Conservation (phyloP, 2,888 invertebrate genomes). For the Lasioglossum calceatum region DNA sequence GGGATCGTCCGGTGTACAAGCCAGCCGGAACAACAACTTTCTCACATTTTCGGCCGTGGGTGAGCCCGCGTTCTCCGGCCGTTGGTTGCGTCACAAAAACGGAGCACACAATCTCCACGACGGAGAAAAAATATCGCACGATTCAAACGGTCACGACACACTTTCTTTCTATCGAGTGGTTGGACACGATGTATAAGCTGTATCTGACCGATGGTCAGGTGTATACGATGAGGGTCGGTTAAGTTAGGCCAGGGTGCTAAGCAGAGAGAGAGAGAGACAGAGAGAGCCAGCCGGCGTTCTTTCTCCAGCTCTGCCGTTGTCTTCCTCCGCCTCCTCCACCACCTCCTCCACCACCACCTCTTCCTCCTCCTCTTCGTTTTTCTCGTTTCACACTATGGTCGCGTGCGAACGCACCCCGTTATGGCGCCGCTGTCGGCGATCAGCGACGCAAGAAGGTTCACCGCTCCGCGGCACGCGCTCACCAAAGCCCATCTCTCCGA, state of each 20-base stretch:
- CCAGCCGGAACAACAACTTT: conserved; percentile 40
- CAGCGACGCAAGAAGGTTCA: conserved; percentile 60
- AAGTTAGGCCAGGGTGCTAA: conserved; percentile 1
- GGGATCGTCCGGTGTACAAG: conserved; percentile 55
- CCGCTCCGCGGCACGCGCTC: conserved; percentile 58
- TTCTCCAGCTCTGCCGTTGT: neutral
- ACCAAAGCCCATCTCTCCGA: conserved; percentile 51
- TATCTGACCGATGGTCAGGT: neutral
- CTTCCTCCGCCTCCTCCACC: conserved; percentile 10
- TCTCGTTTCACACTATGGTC: conserved; percentile 42
- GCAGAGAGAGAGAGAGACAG: neutral
- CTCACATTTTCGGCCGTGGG: conserved; percentile 63
- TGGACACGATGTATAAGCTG: neutral
- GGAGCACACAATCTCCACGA: neutral
- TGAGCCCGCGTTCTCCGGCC: conserved; percentile 32
- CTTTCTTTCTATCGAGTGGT: conserved; percentile 4
- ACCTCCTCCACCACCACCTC: neutral
- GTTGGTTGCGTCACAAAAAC: conserved; percentile 15
- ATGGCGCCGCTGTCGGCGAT: conserved; percentile 65
- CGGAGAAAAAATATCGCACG: neutral
- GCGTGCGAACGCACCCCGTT: conserved; percentile 65
- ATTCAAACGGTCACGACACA: conserved; percentile 22
- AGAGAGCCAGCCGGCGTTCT: neutral
- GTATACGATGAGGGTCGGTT: neutral
- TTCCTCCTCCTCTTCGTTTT: neutral